Base-by-base conservation (phyloP, 2,113 vertebrate species). In the Nibea coibor region DNA sequence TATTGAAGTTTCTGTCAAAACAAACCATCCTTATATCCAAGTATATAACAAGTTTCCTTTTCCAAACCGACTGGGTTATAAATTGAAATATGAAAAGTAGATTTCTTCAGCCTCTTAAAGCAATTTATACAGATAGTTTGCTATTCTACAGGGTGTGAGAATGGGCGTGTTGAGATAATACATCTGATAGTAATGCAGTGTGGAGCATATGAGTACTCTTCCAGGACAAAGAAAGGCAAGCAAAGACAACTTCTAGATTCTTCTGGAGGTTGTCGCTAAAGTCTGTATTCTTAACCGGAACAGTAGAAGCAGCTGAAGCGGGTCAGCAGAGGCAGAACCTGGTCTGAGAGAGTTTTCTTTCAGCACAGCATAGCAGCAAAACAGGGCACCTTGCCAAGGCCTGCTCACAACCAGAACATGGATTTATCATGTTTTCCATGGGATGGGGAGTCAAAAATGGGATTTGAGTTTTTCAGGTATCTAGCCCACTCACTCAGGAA, bases 351-450 rank as follows among this genome's bases (percentile, higher is more conserved):
- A 57, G 20, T 75, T 81, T 71, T 68, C 62, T 81, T 85, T 66
- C 28, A 81, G 69, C 10, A 16, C 66, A 79, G 72, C 35, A 35
- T 74, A 90, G 85, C 85, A 88, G 84, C 87, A 81, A 74, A 63
- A 72, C 75, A 85, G 77, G 83, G 77, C 65, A 73, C 24, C 26
- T n/a, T 69, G 59, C 76, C 66, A 67, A 70, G 45, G 72, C 62
- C 63, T 48, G 45, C 39, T 80, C 53, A 68, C 50, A 69, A 57
- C 54, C 26, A 47, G 63, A 26, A 72, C 9, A 39, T 53, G 26
- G 57, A 48, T 57, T 48, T 7, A 57, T 54, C 22, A 45, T 10
- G 10, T 72, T 75, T 72, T 43, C 42, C 19, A 11, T 73, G 56
- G 73, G 65, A 35, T 7, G 31, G 5, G 5, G 31, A 62, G 62